Evolutionary conservation across 2,113 vertebrate genomes (phyloP).

Genomic region (Silurus meridionalis): DNA sequence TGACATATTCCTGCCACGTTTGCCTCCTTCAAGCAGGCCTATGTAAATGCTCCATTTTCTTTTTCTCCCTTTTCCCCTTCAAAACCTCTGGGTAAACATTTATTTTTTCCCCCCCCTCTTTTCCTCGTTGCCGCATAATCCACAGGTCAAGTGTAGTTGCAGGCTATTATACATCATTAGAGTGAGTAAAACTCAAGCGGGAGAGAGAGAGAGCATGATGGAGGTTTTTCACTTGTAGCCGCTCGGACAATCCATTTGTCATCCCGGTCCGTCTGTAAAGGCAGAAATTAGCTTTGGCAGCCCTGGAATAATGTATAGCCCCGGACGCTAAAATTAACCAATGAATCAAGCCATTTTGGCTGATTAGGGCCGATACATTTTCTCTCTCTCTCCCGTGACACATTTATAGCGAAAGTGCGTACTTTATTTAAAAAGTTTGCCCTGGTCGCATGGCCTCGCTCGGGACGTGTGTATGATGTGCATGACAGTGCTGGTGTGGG

Average conservation of each 20-base stretch:
- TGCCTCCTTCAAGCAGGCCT: slow-evolving; percentile 16
- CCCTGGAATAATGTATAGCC: slow-evolving; percentile 74
- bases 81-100: slow-evolving; percentile 53
- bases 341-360: slow-evolving; percentile 76
- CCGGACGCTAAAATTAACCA: slow-evolving; percentile 75
- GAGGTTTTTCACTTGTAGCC: slow-evolving; percentile 80
- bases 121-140: slow-evolving; percentile 79
- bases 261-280: slow-evolving; percentile 65
- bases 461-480: slow-evolving; percentile 34
- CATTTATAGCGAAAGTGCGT: slow-evolving; percentile 76
- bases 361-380: slow-evolving; percentile 76
- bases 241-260: slow-evolving; percentile 80
- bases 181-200: slow-evolving; percentile 84
- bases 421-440: slow-evolving; percentile 74
- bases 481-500: slow-evolving; percentile 33
- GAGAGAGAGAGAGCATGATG: slow-evolving; percentile 81
- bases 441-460: slow-evolving; percentile 49
- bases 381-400: slow-evolving; percentile 65
- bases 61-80: slow-evolving; percentile 34
- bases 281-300: slow-evolving; percentile 77
- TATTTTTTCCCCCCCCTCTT: slow-evolving; percentile 40
- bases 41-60: slow-evolving; percentile 32
- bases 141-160: slow-evolving; percentile 93
- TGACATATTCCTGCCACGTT: neutral
- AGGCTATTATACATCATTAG: slow-evolving; percentile 95